A percentile compares a stretch with the other conserved stretches of the same genome.
phyloP scores from a whole-genome alignment of 2,888 invertebrate species.

The Chirona hameri region DNA sequence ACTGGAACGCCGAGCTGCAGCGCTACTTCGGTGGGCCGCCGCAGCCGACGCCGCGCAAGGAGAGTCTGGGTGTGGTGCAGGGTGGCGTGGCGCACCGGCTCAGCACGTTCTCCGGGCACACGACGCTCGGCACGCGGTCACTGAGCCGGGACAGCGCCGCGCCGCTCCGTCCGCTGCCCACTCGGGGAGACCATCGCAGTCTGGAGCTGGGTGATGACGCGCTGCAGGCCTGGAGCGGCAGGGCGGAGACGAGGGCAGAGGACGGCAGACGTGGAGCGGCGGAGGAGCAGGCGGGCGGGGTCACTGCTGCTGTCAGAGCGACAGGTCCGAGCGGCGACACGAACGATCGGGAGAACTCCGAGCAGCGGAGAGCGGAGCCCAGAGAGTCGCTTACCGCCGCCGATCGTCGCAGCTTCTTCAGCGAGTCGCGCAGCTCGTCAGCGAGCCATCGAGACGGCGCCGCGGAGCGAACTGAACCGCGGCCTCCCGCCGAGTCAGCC shows the following conservation, averaged over 20 bases:
- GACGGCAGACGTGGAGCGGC: neutral
- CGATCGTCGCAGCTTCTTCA: neutral
- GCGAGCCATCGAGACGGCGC: too few relatives aligned
- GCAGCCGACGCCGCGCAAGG: neutral
- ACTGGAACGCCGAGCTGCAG: neutral
- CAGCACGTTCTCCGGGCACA: neutral
- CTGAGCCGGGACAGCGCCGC: neutral
- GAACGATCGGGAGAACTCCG: neutral
- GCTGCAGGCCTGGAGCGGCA: neutral
- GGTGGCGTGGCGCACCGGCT: neutral
- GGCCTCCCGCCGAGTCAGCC: neutral
- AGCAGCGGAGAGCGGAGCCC: neutral
- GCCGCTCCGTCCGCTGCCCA: neutral
- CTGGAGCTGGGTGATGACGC: neutral
- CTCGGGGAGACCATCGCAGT: neutral
- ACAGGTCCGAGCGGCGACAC: neutral
- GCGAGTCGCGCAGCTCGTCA: too few relatives aligned
- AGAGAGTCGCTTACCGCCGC: neutral
- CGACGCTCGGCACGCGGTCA: neutral
- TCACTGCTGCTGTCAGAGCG: neutral
- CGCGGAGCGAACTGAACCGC: neutral
- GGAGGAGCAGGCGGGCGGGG: neutral
- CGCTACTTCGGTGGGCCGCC: neutral
- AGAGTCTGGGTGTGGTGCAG: slow-evolving; percentile 6
- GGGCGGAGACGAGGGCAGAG: neutral